These are phyloP conservation scores for Aphis gossypii DNA, from an alignment of 1,140 invertebrate genomes.

Conservation along the genomic window DNA sequence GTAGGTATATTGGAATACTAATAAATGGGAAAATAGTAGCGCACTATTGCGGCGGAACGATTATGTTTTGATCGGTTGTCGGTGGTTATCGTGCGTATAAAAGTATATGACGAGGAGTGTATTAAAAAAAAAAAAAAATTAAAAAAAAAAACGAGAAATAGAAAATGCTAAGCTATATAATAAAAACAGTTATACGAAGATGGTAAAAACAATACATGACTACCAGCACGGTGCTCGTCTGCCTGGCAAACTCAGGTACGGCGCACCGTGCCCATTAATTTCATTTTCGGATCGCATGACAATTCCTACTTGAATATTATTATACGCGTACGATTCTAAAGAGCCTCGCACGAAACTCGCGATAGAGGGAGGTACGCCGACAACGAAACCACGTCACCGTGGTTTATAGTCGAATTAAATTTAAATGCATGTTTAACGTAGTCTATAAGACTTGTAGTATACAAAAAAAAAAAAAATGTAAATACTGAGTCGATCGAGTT, in stretches of 20 bases:
- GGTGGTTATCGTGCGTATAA: conserved; percentile 26
- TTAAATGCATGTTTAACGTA: neutral
- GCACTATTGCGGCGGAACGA: neutral
- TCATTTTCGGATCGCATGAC: conserved; percentile 53
- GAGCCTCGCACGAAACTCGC: neutral
- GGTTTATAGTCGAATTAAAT: neutral
- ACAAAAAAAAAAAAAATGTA: neutral
- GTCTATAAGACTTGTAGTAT: neutral
- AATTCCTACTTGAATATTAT: conserved; percentile 32
- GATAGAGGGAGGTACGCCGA: neutral
- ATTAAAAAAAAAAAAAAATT: conserved; percentile 31
- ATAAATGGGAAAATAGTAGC: neutral
- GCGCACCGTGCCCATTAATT: conserved; percentile 25
- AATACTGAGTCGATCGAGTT: neutral
- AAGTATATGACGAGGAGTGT: neutral
- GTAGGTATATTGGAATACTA: neutral
- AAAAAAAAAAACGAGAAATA: conserved; percentile 22
- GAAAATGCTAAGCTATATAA: conserved; percentile 18
- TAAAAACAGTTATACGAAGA: neutral
- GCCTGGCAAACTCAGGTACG: conserved; percentile 41
- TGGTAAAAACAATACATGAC: conserved; percentile 1
- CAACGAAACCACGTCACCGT: neutral
- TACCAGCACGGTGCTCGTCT: neutral
- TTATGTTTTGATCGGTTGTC: neutral
- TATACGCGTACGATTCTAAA: conserved; percentile 19